phyloP scores from a whole-genome alignment of 2,797 vertebrate species.

The Coluber constrictor region DNA sequence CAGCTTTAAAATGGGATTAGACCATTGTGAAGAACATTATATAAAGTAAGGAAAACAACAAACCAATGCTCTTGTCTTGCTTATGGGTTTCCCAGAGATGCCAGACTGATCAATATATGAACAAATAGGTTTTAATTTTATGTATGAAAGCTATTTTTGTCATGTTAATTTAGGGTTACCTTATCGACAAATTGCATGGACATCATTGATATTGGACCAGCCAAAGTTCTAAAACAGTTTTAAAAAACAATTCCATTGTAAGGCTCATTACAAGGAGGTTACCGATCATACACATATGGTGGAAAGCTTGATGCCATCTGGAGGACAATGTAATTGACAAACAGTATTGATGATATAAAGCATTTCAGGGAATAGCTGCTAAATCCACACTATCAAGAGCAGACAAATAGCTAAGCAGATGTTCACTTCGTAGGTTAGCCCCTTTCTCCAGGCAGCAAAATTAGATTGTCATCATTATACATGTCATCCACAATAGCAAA shows the following conservation, averaged over 20 bases:
- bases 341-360: neutral
- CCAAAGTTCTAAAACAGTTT: neutral
- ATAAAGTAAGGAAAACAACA: neutral
- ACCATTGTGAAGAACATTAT: neutral
- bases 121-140: neutral
- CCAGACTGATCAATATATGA: neutral
- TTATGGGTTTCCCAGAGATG: neutral
- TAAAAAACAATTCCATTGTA: neutral
- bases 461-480: neutral
- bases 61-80: neutral
- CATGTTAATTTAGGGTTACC: neutral
- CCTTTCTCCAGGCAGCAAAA: neutral
- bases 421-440: neutral
- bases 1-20: neutral
- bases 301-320: neutral
- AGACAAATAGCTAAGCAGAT: neutral
- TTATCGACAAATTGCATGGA: neutral
- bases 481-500: neutral
- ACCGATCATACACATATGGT: neutral
- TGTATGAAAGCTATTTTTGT: neutral
- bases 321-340: neutral
- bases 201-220: neutral
- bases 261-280: neutral
- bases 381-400: neutral
- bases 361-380: neutral